These are phyloP conservation scores for Ictalurus furcatus DNA, from an alignment of 2,113 vertebrate genomes.

Conservation along the genomic window DNA sequence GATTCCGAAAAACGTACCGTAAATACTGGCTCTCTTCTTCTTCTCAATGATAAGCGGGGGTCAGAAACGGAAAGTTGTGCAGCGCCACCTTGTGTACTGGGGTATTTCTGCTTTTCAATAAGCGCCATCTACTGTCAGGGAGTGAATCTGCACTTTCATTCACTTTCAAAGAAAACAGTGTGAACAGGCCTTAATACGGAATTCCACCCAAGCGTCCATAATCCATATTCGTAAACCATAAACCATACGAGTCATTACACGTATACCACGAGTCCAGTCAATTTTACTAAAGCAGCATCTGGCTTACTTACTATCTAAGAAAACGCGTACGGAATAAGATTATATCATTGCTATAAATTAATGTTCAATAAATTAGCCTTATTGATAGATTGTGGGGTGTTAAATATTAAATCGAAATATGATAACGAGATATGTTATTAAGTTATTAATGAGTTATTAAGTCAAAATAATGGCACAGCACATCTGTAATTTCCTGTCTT, in stretches of 20 bases:
- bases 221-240: background rate
- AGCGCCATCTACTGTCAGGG: background rate
- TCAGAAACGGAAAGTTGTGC: too few species aligned
- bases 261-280: background rate
- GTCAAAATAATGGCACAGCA: background rate
- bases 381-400: background rate
- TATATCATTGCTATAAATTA: background rate
- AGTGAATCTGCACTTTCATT: too few species aligned
- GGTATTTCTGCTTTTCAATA: background rate
- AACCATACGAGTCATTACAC: background rate
- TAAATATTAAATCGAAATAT: background rate
- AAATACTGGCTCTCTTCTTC: too few species aligned
- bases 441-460: background rate
- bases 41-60: too few species aligned
- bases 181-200: background rate
- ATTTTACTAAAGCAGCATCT: background rate
- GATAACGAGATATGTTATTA: background rate
- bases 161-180: too few species aligned
- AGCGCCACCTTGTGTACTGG: too few species aligned
- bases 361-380: background rate
- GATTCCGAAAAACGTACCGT: background rate
- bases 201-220: background rate
- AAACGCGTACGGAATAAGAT: background rate
- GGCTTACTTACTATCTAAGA: background rate
- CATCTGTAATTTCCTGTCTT: background rate